These are phyloP conservation scores for Prietella phreatophila DNA, from an alignment of 2,113 vertebrate genomes.

Conservation along the genomic window DNA sequence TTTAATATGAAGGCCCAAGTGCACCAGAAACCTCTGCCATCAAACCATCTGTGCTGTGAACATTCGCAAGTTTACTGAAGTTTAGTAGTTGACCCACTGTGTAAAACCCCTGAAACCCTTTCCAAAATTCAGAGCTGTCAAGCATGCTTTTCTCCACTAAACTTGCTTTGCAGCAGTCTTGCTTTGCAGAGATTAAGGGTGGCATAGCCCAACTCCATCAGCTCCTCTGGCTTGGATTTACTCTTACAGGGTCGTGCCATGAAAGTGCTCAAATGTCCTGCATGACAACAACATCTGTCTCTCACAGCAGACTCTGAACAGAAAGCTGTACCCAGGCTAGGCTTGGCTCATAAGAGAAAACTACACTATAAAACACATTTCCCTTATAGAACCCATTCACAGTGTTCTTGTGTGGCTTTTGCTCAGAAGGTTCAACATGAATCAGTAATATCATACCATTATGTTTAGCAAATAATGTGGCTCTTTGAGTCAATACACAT, in stretches of 20 bases:
- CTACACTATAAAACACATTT: not conserved
- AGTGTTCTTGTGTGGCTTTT: not conserved
- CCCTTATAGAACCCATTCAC: not conserved
- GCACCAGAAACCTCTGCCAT: not conserved
- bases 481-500: constrained; percentile 1
- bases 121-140: not conserved
- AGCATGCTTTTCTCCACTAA: constrained; percentile 31
- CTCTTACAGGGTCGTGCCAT: constrained; percentile 55
- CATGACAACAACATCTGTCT: constrained; percentile 47
- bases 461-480: constrained; percentile 14
- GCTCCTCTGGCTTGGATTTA: constrained; percentile 56
- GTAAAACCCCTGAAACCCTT: constrained; percentile 22
- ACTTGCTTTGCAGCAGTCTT: constrained; percentile 43
- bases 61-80: not conserved
- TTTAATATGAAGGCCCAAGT: not conserved
- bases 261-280: constrained; percentile 45
- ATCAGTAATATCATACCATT: constrained; percentile 10
- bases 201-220: constrained; percentile 46
- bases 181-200: constrained; percentile 58
- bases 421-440: constrained; percentile 3
- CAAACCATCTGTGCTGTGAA: not conserved
- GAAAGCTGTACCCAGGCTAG: not conserved
- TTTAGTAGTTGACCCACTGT: not conserved
- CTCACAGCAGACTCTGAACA: constrained; percentile 20
- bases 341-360: not conserved